These are phyloP conservation scores for Plebejus anna DNA, from an alignment of 2,888 invertebrate genomes.

Conservation along the genomic window DNA sequence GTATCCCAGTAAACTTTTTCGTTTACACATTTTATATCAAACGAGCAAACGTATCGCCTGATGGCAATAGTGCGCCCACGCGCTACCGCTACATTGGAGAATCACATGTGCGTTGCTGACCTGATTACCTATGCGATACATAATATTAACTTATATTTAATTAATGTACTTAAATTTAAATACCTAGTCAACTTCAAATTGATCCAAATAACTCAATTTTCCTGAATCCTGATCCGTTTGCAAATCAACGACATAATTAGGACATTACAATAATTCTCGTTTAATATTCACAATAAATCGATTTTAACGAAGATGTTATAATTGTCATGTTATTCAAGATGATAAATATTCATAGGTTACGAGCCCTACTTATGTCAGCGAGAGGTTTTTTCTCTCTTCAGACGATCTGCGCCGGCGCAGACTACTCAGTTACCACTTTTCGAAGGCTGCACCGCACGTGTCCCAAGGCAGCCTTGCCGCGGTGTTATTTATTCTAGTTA, in stretches of 20 bases:
- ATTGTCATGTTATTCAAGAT: slow-evolving; percentile 23
- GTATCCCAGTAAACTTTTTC: no score
- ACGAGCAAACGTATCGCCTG: no score
- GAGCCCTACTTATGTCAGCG: slow-evolving; percentile 30
- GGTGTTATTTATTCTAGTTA: slow-evolving; percentile 32
- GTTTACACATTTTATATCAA: no score
- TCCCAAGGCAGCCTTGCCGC: slow-evolving; percentile 50
- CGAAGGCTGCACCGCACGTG: slow-evolving; percentile 65
- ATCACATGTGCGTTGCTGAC: no score
- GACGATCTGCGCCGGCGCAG: slow-evolving; percentile 43
- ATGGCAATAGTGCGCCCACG: no score
- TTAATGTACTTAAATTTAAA: not conserved
- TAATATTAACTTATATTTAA: no score
- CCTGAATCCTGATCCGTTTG: not conserved
- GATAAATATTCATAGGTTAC: slow-evolving; percentile 23
- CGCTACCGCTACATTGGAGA: no score
- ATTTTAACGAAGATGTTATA: not conserved
- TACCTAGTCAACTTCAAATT: not conserved
- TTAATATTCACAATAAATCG: slow-evolving; percentile 1
- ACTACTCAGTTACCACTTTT: slow-evolving; percentile 54
- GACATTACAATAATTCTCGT: not conserved
- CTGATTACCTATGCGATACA: no score
- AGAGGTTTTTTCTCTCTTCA: slow-evolving; percentile 41
- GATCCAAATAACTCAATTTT: not conserved
- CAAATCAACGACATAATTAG: not conserved